Evolutionary conservation across 2,888 invertebrate species (phyloP).

Genomic region (Lamellibrachia columna): DNA sequence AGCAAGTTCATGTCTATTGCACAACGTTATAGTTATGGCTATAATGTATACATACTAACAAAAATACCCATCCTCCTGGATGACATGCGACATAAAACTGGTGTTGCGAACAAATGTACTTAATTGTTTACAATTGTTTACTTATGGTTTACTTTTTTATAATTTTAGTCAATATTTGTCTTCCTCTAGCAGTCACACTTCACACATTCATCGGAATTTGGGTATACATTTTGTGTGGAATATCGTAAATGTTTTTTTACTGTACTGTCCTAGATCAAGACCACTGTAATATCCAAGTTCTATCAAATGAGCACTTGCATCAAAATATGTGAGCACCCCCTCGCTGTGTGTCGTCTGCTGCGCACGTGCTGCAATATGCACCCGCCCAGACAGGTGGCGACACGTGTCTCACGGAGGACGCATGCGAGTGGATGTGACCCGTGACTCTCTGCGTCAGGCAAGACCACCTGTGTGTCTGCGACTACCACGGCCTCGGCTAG

Average conservation of each 20-base stretch:
- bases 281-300: neutral
- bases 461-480: neutral
- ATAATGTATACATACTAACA: too few species aligned
- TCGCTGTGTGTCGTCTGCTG: constrained; percentile 1
- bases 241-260: neutral
- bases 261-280: neutral
- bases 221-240: neutral
- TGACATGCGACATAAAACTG: too few species aligned
- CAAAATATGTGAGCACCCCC: neutral
- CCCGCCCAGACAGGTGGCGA: neutral
- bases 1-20: too few species aligned
- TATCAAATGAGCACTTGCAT: neutral
- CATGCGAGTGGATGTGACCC: neutral
- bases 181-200: too few species aligned
- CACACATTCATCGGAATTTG: too few species aligned
- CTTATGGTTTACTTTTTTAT: too few species aligned
- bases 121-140: too few species aligned
- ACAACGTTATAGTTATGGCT: too few species aligned
- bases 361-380: neutral
- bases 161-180: too few species aligned
- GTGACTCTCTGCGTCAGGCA: neutral
- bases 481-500: neutral
- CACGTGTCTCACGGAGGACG: neutral
- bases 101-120: too few species aligned
- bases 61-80: too few species aligned